These are phyloP conservation scores for Drosophila formosana DNA, from an alignment of 2,888 invertebrate genomes.

Conservation along the genomic window DNA sequence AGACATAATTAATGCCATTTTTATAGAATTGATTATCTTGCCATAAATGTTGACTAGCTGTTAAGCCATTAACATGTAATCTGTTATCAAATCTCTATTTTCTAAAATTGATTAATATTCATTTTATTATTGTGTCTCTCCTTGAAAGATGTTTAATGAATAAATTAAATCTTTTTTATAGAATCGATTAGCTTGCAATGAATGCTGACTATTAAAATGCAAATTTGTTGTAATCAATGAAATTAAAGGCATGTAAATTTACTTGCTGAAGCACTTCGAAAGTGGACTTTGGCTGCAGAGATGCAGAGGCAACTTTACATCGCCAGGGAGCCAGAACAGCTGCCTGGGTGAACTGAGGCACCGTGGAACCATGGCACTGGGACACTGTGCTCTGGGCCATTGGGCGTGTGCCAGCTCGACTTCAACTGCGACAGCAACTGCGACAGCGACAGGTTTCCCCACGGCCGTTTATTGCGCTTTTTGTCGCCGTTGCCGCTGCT, in stretches of 20 bases:
- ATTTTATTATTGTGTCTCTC: too few relatives aligned
- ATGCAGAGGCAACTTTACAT: conserved; percentile 9
- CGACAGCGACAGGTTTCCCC: conserved; percentile 64
- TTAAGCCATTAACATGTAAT: too few relatives aligned
- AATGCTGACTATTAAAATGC: not conserved
- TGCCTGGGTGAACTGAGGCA: conserved; percentile 21
- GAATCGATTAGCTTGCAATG: not conserved
- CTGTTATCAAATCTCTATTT: too few relatives aligned
- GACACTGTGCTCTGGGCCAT: conserved; percentile 53
- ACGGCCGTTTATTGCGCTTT: conserved; percentile 68
- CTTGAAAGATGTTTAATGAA: not conserved
- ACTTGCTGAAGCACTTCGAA: not conserved
- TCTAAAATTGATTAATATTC: too few relatives aligned
- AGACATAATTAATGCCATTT: too few relatives aligned
- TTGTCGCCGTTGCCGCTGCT: conserved; percentile 29
- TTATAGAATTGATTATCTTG: too few relatives aligned
- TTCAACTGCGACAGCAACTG: conserved; percentile 46
- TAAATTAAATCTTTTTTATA: not conserved
- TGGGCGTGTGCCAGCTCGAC: conserved; percentile 60
- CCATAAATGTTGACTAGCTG: too few relatives aligned
- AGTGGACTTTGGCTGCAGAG: conserved; percentile 2
- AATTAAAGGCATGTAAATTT: not conserved
- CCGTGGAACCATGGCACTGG: conserved; percentile 20
- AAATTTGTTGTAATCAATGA: not conserved
- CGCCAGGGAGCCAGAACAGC: conserved; percentile 20